phyloP scores from a whole-genome alignment of 2,797 vertebrate genomes.

The Synaphobranchus kaupii region DNA sequence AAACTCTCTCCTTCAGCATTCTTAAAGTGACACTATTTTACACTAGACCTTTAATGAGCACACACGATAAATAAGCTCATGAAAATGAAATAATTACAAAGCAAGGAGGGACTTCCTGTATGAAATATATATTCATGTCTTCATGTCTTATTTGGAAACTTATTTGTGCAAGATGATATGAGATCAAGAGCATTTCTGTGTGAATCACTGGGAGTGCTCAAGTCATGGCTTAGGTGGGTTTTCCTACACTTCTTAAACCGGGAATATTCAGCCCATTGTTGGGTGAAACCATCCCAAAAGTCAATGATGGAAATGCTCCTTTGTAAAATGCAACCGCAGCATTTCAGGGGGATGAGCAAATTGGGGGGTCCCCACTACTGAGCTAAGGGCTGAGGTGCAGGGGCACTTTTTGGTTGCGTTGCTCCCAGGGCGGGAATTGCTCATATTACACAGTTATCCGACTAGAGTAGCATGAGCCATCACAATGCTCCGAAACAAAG shows the following conservation, averaged over 20 bases:
- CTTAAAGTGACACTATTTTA: neutral
- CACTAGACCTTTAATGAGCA: neutral
- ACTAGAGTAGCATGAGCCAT: neutral
- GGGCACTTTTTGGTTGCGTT: neutral
- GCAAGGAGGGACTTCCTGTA: no score
- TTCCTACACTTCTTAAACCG: neutral
- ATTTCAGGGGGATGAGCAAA: neutral
- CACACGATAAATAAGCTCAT: neutral
- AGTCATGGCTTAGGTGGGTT: neutral
- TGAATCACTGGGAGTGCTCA: neutral
- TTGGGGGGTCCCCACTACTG: neutral
- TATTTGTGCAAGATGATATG: neutral
- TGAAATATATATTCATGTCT: neutral
- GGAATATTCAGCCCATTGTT: neutral
- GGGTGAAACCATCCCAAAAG: neutral
- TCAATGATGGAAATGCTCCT: neutral
- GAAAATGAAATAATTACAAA: neutral
- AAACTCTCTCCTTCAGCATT: neutral
- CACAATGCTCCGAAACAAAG: slow-evolving; percentile 1
- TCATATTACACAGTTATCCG: neutral
- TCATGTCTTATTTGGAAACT: neutral
- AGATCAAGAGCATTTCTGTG: neutral
- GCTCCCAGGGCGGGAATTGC: neutral
- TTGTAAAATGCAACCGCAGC: neutral
- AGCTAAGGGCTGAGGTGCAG: neutral